Conservation (phyloP, 1,140 invertebrate genomes). For the Nasonia vitripennis region DNA sequence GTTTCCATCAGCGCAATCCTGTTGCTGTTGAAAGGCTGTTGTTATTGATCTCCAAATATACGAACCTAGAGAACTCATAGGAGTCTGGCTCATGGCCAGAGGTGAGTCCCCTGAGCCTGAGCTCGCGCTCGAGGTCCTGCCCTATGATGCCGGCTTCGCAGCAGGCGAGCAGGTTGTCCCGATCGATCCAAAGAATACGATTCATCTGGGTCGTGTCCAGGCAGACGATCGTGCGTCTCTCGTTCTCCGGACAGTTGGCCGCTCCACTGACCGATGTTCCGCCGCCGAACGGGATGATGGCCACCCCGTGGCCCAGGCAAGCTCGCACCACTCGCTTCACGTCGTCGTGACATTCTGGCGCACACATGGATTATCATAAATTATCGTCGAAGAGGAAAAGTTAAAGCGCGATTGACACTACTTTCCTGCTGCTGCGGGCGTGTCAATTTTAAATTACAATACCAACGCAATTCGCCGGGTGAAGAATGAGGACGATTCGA, state of each 20-base stretch:
- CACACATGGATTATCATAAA: neutral
- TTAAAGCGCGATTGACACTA: too few relatives aligned
- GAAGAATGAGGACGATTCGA: neutral
- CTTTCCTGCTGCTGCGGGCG: too few relatives aligned
- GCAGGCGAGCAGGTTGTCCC: constrained; percentile 89
- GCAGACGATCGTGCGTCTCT: constrained; percentile 89
- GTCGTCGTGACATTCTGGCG: constrained; percentile 83
- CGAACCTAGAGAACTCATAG: constrained; percentile 93
- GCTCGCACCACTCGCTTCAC: constrained; percentile 88
- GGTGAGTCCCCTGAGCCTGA: constrained; percentile 83
- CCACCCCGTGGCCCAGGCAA: constrained; percentile 86
- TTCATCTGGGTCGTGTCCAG: constrained; percentile 98
- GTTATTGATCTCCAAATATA: neutral
- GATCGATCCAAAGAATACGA: constrained; percentile 94
- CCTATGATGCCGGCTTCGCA: constrained; percentile 95
- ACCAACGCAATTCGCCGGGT: neutral
- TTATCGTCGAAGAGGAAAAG: too few relatives aligned
- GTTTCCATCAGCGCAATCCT: too few relatives aligned
- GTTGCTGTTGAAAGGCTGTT: too few relatives aligned
- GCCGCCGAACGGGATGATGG: constrained; percentile 96
- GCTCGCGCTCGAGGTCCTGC: constrained; percentile 91
- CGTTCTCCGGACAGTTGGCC: constrained; percentile 88
- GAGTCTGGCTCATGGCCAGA: constrained; percentile 98
- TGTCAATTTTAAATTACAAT: too few relatives aligned
- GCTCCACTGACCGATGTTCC: constrained; percentile 97